These are phyloP conservation scores for Thalassophryne amazonica DNA, from an alignment of 2,797 vertebrate species.

Conservation along the genomic window DNA sequence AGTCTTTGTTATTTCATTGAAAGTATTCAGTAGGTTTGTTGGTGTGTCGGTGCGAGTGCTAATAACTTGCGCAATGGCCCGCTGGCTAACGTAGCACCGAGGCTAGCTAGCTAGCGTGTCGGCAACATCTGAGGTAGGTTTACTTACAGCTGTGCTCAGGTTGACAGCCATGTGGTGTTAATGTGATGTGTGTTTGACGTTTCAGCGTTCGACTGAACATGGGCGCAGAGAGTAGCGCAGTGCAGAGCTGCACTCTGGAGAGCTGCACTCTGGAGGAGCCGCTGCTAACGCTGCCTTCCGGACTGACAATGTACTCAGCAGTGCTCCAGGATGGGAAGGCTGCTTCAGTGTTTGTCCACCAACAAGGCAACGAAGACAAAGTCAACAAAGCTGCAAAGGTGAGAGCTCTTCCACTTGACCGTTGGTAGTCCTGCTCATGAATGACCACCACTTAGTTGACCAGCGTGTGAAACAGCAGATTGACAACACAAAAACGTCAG, in stretches of 20 bases:
- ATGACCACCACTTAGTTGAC: no score
- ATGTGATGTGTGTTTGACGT: neutral
- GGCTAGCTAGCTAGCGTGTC: slow-evolving; percentile 43
- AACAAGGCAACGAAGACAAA: slow-evolving; percentile 88
- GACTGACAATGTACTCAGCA: slow-evolving; percentile 84
- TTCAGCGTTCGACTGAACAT: no score
- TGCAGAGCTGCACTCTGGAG: slow-evolving; percentile 81
- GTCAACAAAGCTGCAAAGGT: slow-evolving; percentile 96
- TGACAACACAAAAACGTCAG: no score
- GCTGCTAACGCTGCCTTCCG: slow-evolving; percentile 80
- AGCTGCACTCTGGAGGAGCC: slow-evolving; percentile 82
- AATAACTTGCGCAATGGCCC: slow-evolving; percentile 44
- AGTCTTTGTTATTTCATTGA: no score
- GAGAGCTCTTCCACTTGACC: no score
- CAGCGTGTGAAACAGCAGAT: no score
- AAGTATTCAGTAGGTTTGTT: no score
- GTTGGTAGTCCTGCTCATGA: no score
- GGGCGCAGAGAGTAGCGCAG: slow-evolving; percentile 92
- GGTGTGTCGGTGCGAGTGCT: slow-evolving; percentile 4
- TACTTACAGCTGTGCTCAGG: neutral
- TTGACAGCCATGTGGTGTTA: no score
- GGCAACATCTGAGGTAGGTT: slow-evolving; percentile 39
- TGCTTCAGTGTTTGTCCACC: slow-evolving; percentile 93
- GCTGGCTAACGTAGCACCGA: slow-evolving; percentile 55
- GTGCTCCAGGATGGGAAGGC: slow-evolving; percentile 84